Evolutionary conservation across 2,888 invertebrate species (phyloP).

Genomic region (Zhengitettix transpicula): DNA sequence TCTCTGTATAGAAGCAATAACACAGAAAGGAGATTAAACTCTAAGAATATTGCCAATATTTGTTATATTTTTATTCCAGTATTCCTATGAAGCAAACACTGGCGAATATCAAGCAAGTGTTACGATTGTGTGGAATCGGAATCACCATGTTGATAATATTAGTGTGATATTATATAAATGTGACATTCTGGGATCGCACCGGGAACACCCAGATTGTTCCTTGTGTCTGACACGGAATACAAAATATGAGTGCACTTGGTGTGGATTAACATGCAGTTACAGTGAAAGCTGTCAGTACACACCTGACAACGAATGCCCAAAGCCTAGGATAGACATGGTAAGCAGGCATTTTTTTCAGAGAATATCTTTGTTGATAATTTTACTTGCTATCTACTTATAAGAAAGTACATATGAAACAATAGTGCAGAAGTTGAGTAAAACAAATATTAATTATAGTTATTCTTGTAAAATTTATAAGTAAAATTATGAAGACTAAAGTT

Average conservation of each 20-base stretch:
- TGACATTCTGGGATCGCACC: conserved; percentile 82
- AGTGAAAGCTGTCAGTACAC: conserved; percentile 68
- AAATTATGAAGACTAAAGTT: too few species aligned
- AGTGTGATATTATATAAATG: conserved; percentile 89
- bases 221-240: conserved; percentile 83
- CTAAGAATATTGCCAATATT: too few species aligned
- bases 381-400: too few species aligned
- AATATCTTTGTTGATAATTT: too few species aligned
- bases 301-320: conserved; percentile 71
- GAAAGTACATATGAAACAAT: too few species aligned
- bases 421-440: too few species aligned
- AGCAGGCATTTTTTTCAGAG: conserved; percentile 15
- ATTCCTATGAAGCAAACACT: conserved; percentile 73
- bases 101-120: conserved; percentile 81
- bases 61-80: conserved; percentile 28
- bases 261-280: conserved; percentile 73
- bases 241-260: conserved; percentile 91
- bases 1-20: too few species aligned
- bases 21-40: too few species aligned
- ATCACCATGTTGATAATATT: conserved; percentile 82
- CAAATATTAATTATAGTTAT: too few species aligned
- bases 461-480: too few species aligned
- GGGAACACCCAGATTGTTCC: conserved; percentile 90
- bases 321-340: conserved; percentile 79
- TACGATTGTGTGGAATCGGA: conserved; percentile 83